Evolutionary conservation across 2,113 vertebrate genomes (phyloP), one percentile per base, ranked within the genome.

Genomic region (Synodontis membranacea): DNA sequence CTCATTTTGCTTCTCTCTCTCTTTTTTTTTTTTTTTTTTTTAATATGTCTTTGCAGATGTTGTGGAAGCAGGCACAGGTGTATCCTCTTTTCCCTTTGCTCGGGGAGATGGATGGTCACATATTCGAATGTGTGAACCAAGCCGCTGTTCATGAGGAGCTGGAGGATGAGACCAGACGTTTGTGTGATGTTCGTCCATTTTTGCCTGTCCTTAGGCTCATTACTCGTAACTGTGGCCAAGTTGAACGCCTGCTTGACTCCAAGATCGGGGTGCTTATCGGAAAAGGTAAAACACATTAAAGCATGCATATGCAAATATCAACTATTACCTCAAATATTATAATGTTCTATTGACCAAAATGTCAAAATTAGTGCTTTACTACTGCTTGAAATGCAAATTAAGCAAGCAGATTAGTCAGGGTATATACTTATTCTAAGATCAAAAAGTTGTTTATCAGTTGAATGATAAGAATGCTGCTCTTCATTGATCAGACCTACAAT

Each of bases 71-170:
- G 91, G 98, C 97, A 81, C 96, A 97, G 91, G 93, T 91, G 52
- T 98, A 97, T 90, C 98, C 98, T 1, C 95, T 99, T 84, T 99
- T 97, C 89, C 94, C 96, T 42, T 94, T 97, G 80, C 96, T 99
- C 84, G 94, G 97, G 93, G 97, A 99, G 91, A 97, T 98, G 90
- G 97, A 99, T 92, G 96, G 96, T 78, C 98, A 99, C 92, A 99
- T 99, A 97, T 99, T 99, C 93, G 96, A 98, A 62, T 99, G 97
- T 68, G 97, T 99, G 91, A 99, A 98, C 94, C 97, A 99, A 89
- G 96, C 96, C 25, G 98, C 98, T 19, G 98, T 99, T 25, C 98
- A 97, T 75, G 98, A 99, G 90, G 98, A 99, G 75, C 93, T 99
- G 42, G 98, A 99, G 89, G 98, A 99, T 90, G 98, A 99, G 92